These are phyloP conservation scores for Liasis olivaceus DNA, from an alignment of 2,797 vertebrate species.

Conservation along the genomic window DNA sequence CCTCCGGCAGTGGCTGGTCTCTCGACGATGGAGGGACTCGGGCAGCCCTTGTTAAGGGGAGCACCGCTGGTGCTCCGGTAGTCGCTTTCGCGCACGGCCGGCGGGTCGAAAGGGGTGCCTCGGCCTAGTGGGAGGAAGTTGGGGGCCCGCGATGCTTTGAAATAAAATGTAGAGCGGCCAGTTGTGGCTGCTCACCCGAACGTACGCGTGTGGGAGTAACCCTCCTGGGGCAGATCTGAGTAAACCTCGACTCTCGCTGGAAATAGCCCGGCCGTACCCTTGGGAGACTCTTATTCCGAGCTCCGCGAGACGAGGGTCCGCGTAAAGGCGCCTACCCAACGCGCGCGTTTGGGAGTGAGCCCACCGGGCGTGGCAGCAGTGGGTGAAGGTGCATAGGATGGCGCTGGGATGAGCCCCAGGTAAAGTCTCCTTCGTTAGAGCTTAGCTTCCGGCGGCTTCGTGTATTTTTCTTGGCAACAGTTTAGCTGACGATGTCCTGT, in stretches of 20 bases:
- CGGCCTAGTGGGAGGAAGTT: not conserved
- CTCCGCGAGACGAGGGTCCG: not conserved
- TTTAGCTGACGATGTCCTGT: not conserved
- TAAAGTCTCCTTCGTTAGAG: not conserved
- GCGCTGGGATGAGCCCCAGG: not conserved
- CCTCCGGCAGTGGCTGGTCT: not conserved
- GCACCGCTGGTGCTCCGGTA: constrained; percentile 68
- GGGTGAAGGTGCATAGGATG: not conserved
- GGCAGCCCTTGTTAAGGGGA: constrained; percentile 76
- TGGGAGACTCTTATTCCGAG: not conserved
- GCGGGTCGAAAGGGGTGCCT: not conserved
- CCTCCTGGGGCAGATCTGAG: not conserved
- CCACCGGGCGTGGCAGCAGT: not conserved
- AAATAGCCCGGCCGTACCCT: not conserved
- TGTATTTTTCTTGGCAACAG: not conserved
- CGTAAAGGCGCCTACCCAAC: not conserved
- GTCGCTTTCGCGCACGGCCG: constrained; percentile 75
- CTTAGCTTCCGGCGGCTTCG: not conserved
- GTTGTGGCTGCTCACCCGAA: too few relatives aligned
- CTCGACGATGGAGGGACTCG: constrained; percentile 68
- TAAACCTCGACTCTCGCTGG: not conserved
- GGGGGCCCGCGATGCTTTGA: not conserved
- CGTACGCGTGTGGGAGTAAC: not conserved
- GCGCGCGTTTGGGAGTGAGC: not conserved
- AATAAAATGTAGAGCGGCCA: not conserved